Base-by-base conservation (phyloP, 2,113 vertebrate species). In the Antechinus flavipes region DNA sequence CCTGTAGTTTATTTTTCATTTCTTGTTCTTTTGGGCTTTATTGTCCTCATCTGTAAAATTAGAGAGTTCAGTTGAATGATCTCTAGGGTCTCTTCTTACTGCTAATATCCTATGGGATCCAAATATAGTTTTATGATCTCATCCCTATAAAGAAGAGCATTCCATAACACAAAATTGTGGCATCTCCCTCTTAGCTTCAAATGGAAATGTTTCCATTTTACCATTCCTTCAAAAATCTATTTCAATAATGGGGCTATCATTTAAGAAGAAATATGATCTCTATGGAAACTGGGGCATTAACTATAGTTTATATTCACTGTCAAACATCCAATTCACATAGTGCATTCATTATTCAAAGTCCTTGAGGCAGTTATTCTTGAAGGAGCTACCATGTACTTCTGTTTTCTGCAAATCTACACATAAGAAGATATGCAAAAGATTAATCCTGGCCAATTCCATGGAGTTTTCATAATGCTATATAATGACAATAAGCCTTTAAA, bases 231-330 rank as follows among this genome's bases (percentile, higher is more conserved):
- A 84, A 84, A 91, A 92, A 19, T 30, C 24, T 12, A 22, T 93
- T 95, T 94, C 46, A 68, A 23, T 56, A 95, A 55, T 55, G 27
- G 95, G 94, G 94, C 1, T 1, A 92, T 91, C 19, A 52, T 89
- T 94, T 84, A 90, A 96, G 90, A 84, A 94, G 68, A 91, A 93
- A 89, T 91, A 16, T 90, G 54, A 94, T 12, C 42, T 35, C 6
- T 61, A 54, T 53, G 55, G 49, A 26, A 26, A 91, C 8, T 90
- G 58, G 96, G 76, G 23, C 50, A 16, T 90, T 84, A 84, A 84
- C 35, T 10, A 42, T 84, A 84, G 68, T 84, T 91, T 58, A 8
- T 54, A 93, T 96, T 94, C 14, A 49, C 46, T 47, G 92, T 52
- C 35, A 96, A 95, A 89, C 0, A 89, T 42, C 27, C 1, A 91